These are phyloP conservation scores for Rhabdophis nuchalis DNA, from an alignment of 2,797 vertebrate species.

Conservation along the genomic window DNA sequence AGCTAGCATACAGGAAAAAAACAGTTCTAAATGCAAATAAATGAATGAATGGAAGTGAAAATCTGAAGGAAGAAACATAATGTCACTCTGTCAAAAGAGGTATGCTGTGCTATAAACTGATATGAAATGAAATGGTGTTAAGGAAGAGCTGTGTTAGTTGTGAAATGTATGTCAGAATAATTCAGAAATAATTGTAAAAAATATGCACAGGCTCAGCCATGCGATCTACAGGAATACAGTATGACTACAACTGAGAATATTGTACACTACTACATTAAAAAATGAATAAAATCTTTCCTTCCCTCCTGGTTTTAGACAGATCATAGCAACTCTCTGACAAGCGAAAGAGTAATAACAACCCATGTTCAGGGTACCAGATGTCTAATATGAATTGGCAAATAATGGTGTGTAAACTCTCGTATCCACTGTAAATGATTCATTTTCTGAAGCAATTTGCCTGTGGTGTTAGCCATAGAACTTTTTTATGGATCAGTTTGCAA, in stretches of 20 bases:
- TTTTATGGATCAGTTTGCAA: not conserved
- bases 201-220: not conserved
- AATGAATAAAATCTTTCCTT: not conserved
- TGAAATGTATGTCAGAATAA: not conserved
- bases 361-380: not conserved
- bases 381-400: slow-evolving; percentile 11
- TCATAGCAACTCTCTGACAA: not conserved
- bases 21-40: slow-evolving; percentile 21
- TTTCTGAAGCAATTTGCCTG: slow-evolving; percentile 7
- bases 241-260: not conserved
- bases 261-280: not conserved
- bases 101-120: not conserved
- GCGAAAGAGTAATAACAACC: not conserved
- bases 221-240: not conserved
- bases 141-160: not conserved
- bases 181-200: not conserved
- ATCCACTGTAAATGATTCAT: not conserved
- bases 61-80: not conserved
- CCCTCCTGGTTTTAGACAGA: not conserved
- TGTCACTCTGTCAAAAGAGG: not conserved
- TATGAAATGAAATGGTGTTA: not conserved
- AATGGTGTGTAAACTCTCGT: not conserved
- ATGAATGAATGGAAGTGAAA: not conserved
- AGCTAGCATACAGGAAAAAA: not conserved
- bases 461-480: not conserved